Evolutionary conservation across 1,140 invertebrate species (phyloP).

Genomic region (Ostrea edulis): DNA sequence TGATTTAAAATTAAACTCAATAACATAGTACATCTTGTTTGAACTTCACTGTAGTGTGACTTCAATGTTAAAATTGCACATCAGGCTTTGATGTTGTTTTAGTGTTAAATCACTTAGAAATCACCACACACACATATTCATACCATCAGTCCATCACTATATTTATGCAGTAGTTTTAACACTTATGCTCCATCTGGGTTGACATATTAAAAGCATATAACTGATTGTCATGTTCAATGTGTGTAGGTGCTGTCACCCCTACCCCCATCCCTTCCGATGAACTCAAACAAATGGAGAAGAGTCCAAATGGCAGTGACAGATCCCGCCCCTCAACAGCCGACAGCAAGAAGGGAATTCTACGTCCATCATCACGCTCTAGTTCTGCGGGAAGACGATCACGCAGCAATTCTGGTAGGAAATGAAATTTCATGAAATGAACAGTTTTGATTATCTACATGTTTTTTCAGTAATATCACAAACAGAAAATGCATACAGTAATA

Average conservation of each 20-base stretch:
- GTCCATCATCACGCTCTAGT: conserved; percentile 67
- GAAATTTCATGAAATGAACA: background rate
- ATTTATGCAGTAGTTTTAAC: background rate
- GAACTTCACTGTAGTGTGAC: background rate
- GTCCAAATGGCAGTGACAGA: conserved; percentile 21
- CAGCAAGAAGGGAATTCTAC: conserved; percentile 72
- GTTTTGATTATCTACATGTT: too few relatives aligned
- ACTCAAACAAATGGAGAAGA: conserved; percentile 13
- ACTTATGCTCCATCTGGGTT: background rate
- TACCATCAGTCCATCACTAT: too few relatives aligned
- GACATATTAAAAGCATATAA: background rate
- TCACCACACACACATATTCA: background rate
- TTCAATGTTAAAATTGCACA: background rate
- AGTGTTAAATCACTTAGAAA: background rate
- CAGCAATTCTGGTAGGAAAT: conserved; percentile 65
- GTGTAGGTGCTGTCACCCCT: conserved; percentile 47
- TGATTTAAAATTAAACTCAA: background rate
- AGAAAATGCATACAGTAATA: too few relatives aligned
- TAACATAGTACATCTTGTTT: background rate
- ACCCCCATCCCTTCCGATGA: conserved; percentile 38
- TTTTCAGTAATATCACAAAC: too few relatives aligned
- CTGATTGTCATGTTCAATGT: background rate
- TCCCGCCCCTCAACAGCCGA: conserved; percentile 50
- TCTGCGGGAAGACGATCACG: conserved; percentile 62
- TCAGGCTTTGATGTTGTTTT: background rate